Evolutionary conservation across 2,113 vertebrate species (phyloP).

Genomic region (Silurus meridionalis): DNA sequence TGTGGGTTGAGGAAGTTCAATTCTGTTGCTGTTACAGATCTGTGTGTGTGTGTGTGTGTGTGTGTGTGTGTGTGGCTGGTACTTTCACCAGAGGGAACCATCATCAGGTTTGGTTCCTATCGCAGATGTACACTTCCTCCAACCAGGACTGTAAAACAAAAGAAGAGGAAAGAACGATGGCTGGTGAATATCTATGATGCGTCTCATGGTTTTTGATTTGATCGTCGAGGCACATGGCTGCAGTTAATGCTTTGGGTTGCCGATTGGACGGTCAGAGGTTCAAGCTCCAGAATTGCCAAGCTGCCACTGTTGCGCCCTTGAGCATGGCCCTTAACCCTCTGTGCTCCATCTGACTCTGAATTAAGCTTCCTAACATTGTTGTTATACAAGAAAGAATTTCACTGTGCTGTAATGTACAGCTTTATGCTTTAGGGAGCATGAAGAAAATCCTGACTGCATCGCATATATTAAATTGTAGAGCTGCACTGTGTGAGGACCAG

Average conservation of each 20-base stretch:
- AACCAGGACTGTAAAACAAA: background rate
- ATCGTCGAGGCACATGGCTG: no score
- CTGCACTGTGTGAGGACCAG: background rate
- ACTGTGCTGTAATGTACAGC: background rate
- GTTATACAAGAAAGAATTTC: no score
- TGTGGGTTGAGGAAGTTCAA: constrained; percentile 3
- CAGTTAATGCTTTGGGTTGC: no score
- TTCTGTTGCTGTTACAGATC: background rate
- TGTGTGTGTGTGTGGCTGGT: background rate
- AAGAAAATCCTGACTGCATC: background rate
- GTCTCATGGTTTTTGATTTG: no score
- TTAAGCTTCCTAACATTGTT: no score
- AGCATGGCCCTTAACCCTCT: no score
- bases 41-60: background rate
- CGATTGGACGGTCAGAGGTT: no score
- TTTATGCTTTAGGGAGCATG: background rate
- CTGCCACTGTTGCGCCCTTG: no score
- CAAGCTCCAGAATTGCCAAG: no score
- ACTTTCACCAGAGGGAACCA: background rate
- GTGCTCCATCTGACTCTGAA: no score
- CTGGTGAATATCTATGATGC: background rate
- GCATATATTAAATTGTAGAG: background rate
- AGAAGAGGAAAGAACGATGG: background rate
- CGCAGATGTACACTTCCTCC: background rate
- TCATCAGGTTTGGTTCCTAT: background rate